phyloP scores from a whole-genome alignment of 1,140 invertebrate species.

The Polyergus mexicanus region DNA sequence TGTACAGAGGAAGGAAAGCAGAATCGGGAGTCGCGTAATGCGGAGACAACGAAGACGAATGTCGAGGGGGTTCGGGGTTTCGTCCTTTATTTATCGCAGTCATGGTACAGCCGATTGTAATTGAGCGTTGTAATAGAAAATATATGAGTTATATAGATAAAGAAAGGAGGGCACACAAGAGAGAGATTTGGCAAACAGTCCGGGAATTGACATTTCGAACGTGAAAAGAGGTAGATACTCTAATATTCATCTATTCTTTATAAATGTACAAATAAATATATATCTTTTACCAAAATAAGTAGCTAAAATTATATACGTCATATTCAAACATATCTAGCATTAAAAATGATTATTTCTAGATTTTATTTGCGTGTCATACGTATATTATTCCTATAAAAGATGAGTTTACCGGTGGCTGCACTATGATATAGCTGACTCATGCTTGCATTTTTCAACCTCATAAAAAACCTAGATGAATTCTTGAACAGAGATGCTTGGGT shows the following conservation, averaged over 20 bases:
- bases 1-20: neutral
- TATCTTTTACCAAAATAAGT: neutral
- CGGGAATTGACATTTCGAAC: neutral
- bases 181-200: neutral
- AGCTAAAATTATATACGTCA: neutral
- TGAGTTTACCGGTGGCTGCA: too few species aligned
- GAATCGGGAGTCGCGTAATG: slow-evolving; percentile 42
- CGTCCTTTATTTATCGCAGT: slow-evolving; percentile 41
- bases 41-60: slow-evolving; percentile 44
- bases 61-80: neutral
- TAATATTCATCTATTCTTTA: neutral
- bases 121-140: slow-evolving; percentile 52
- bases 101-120: slow-evolving; percentile 23
- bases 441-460: too few species aligned
- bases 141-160: slow-evolving; percentile 45
- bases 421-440: too few species aligned
- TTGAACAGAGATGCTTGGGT: neutral
- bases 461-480: neutral
- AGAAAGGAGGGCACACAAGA: neutral
- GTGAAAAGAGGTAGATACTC: neutral
- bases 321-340: neutral
- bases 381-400: neutral
- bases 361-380: neutral
- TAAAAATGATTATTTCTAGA: neutral
- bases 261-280: neutral